These are phyloP conservation scores for Aratinga solstitialis DNA, from an alignment of 2,797 vertebrate genomes.

Conservation along the genomic window DNA sequence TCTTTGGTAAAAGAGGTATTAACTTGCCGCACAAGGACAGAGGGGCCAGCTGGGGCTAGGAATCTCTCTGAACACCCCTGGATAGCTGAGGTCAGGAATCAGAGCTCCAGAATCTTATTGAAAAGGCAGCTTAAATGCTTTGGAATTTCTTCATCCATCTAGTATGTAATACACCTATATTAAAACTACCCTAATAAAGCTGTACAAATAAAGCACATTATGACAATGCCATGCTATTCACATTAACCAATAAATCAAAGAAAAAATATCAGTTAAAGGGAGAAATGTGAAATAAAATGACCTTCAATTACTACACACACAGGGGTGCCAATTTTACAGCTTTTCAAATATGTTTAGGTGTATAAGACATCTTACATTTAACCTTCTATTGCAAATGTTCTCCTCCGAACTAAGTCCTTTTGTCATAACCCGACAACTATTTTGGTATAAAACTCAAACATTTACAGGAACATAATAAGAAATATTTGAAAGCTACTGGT, in stretches of 20 bases:
- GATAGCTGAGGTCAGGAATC: neutral
- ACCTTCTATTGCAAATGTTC: constrained; percentile 21
- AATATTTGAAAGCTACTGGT: constrained; percentile 32
- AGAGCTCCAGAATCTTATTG: neutral
- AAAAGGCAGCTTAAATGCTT: neutral
- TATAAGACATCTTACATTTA: constrained; percentile 18
- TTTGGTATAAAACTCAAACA: constrained; percentile 46
- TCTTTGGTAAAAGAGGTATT: neutral
- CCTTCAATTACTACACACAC: constrained; percentile 41
- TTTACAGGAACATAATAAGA: constrained; percentile 49
- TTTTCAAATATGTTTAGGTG: constrained; percentile 37
- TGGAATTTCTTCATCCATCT: neutral
- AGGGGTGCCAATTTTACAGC: constrained; percentile 47
- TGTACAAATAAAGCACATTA: constrained; percentile 13
- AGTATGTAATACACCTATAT: neutral
- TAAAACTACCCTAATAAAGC: neutral
- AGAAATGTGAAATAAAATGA: constrained; percentile 30
- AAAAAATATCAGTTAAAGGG: neutral
- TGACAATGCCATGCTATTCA: neutral
- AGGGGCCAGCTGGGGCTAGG: neutral
- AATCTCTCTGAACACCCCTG: neutral
- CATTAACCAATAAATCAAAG: neutral
- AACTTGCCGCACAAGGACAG: neutral
- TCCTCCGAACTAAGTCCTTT: constrained; percentile 13
- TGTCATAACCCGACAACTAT: constrained; percentile 17